These are phyloP conservation scores for Origma solitaria DNA, from an alignment of 2,113 vertebrate species.

Conservation along the genomic window DNA sequence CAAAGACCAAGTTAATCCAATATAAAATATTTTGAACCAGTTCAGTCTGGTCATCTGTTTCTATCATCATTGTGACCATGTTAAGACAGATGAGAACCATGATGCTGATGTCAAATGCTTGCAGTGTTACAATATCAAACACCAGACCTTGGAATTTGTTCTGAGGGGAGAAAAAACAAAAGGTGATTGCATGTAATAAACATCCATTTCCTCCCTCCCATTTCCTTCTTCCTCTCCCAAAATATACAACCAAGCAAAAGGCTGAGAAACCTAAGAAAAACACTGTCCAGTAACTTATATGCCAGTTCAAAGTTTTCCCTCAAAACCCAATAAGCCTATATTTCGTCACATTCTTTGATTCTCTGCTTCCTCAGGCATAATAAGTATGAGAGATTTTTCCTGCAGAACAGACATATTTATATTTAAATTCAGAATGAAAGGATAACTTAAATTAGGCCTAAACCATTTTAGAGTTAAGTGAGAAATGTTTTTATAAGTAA, in stretches of 20 bases:
- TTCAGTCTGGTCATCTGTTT: conserved; percentile 76
- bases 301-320: background rate
- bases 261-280: background rate
- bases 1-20: conserved; percentile 83
- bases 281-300: background rate
- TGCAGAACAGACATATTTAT: background rate
- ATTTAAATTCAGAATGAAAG: background rate
- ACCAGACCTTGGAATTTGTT: conserved; percentile 90
- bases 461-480: background rate
- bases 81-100: conserved; percentile 96
- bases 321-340: background rate
- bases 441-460: background rate
- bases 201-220: background rate
- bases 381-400: background rate
- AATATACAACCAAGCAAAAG: background rate
- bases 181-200: background rate
- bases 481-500: background rate
- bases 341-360: background rate
- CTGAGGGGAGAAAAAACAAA: conserved; percentile 68
- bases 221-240: background rate
- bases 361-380: background rate
- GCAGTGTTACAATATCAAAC: conserved; percentile 89
- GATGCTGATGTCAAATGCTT: conserved; percentile 91
- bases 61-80: conserved; percentile 97
- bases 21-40: conserved; percentile 60